phyloP scores from a whole-genome alignment of 1,140 invertebrate species.

The Cydia strobilella region DNA sequence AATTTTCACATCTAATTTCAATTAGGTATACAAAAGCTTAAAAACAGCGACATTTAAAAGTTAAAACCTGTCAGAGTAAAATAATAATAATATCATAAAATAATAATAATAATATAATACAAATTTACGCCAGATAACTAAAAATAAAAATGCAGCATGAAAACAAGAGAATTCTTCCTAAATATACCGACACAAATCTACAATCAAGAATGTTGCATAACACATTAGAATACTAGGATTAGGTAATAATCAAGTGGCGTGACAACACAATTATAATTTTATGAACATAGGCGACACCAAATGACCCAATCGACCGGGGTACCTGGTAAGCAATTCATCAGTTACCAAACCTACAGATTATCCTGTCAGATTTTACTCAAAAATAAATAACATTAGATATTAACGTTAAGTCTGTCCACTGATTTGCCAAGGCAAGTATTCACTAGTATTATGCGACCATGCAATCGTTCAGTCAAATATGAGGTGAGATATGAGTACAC shows the following conservation, averaged over 20 bases:
- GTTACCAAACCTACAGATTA: background rate
- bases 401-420: conserved; percentile 37
- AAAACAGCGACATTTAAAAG: conserved; percentile 3
- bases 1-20: conserved; percentile 27
- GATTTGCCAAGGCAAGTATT: conserved; percentile 4
- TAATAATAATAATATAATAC: background rate
- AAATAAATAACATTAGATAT: conserved; percentile 34
- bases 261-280: conserved; percentile 32
- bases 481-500: background rate
- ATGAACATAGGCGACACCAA: conserved; percentile 18
- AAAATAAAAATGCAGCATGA: conserved; percentile 44
- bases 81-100: background rate
- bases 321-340: conserved; percentile 3
- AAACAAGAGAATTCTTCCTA: conserved; percentile 46
- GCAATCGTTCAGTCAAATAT: conserved; percentile 2
- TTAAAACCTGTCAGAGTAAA: background rate
- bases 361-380: background rate
- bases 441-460: background rate
- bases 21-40: conserved; percentile 8
- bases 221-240: conserved; percentile 40
- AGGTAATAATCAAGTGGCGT: conserved; percentile 38
- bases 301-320: background rate
- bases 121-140: conserved; percentile 25
- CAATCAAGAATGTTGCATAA: conserved; percentile 51
- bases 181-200: conserved; percentile 53